A percentile compares a stretch with the other conserved stretches of the same genome.
phyloP scores from a whole-genome alignment of 2,888 invertebrate species.

The Sphinx pinastri region DNA sequence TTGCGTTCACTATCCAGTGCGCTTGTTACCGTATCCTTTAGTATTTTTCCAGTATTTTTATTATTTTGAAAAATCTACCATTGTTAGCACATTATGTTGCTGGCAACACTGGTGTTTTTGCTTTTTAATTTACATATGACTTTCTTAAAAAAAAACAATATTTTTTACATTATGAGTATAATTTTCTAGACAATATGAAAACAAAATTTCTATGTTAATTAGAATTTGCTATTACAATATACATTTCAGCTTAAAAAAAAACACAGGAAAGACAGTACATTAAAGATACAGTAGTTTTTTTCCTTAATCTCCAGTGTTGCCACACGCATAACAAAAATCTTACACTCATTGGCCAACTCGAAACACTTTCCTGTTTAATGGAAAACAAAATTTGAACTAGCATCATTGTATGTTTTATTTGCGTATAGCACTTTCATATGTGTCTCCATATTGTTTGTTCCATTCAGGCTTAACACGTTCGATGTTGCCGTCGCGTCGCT shows the following conservation, averaged over 20 bases:
- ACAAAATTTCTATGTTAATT: not conserved
- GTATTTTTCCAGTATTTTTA: conserved; percentile 29
- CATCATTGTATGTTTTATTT: conserved; percentile 36
- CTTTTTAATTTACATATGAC: too few relatives aligned
- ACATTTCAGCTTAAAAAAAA: too few relatives aligned
- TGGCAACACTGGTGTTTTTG: conserved; percentile 13
- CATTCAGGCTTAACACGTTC: conserved; percentile 14
- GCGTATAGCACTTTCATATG: conserved; percentile 46
- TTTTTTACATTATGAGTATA: not conserved
- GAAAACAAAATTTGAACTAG: not conserved
- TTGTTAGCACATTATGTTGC: conserved; percentile 21
- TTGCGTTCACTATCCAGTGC: conserved; percentile 42
- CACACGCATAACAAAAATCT: conserved; percentile 3
- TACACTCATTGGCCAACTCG: conserved; percentile 9
- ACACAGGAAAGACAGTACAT: too few relatives aligned
- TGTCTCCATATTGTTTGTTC: conserved; percentile 37
- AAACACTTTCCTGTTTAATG: conserved; percentile 12
- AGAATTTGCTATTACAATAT: too few relatives aligned
- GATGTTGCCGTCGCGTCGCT: conserved; percentile 6
- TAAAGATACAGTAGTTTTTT: too few relatives aligned
- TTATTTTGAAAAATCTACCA: not conserved
- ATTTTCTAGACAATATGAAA: not conserved
- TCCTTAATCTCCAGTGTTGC: not conserved
- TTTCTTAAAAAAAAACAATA: too few relatives aligned
- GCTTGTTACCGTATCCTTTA: conserved; percentile 29